Conservation (phyloP, 2,797 vertebrate species). For the Poeciliopsis paucimaculata region DNA sequence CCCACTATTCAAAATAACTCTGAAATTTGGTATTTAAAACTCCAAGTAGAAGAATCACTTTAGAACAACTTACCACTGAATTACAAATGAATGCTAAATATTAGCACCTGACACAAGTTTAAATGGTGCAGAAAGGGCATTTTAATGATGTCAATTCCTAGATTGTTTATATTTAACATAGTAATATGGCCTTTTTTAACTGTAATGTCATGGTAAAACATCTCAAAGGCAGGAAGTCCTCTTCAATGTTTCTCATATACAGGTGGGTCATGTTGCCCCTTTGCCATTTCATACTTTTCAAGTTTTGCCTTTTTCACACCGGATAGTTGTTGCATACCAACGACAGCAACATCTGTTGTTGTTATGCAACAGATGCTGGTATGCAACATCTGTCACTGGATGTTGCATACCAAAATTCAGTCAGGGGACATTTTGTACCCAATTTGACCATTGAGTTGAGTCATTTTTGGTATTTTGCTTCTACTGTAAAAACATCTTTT, state of each 20-base stretch:
- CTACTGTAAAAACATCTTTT: neutral
- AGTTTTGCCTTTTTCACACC: neutral
- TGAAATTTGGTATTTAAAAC: neutral
- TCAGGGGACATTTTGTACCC: neutral
- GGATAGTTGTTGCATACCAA: neutral
- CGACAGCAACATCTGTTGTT: too few species aligned
- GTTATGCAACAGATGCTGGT: too few species aligned
- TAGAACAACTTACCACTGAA: neutral
- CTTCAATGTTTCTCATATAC: constrained; percentile 22
- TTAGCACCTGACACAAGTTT: constrained; percentile 1
- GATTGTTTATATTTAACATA: neutral
- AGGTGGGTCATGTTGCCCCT: neutral
- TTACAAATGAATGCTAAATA: constrained; percentile 2
- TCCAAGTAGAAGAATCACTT: neutral
- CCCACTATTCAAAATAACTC: neutral
- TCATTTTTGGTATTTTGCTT: neutral
- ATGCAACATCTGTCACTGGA: neutral
- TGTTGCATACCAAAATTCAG: neutral
- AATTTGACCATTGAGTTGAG: neutral
- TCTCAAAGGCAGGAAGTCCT: constrained; percentile 66
- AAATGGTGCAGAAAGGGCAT: neutral
- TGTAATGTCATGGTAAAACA: constrained; percentile 29
- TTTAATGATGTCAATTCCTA: neutral
- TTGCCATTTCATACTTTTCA: neutral
- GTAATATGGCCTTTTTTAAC: constrained; percentile 28